These are phyloP conservation scores for Bombus superbus DNA, from an alignment of 1,140 invertebrate genomes.

Conservation along the genomic window DNA sequence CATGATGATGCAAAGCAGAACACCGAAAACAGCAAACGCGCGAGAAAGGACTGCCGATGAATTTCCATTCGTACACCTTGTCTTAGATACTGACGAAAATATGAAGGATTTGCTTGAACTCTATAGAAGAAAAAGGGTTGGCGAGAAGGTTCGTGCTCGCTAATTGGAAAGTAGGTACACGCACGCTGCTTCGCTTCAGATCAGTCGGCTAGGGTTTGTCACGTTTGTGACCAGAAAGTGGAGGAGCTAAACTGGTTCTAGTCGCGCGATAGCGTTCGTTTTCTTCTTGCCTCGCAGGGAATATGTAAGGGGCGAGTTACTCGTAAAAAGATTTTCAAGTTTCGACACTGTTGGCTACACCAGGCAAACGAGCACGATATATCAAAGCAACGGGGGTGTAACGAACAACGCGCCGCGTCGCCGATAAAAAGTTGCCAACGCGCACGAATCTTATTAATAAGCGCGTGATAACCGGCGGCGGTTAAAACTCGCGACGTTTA, in stretches of 20 bases:
- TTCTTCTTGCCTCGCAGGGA: not conserved
- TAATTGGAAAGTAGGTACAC: not conserved
- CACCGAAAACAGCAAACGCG: slow-evolving; percentile 29
- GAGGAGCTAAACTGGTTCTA: not conserved
- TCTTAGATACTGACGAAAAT: not conserved
- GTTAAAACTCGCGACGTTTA: slow-evolving; percentile 26
- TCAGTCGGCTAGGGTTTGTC: not conserved
- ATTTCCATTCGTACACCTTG: not conserved
- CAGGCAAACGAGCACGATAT: too few relatives aligned
- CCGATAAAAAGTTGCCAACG: not conserved
- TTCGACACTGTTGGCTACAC: not conserved
- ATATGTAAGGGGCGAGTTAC: not conserved
- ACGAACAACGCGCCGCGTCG: not conserved
- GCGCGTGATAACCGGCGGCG: not conserved
- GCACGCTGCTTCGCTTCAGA: not conserved
- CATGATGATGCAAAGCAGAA: slow-evolving; percentile 53
- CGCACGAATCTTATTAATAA: slow-evolving; percentile 33
- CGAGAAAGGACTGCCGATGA: slow-evolving; percentile 10
- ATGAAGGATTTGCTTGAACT: not conserved
- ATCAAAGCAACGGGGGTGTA: not conserved
- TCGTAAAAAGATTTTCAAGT: not conserved
- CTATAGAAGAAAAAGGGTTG: not conserved
- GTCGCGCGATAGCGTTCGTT: not conserved
- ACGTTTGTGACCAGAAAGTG: not conserved
- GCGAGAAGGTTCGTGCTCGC: not conserved